Base-by-base conservation (phyloP, 1,140 invertebrate genomes). In the Notospermus geniculatus region DNA sequence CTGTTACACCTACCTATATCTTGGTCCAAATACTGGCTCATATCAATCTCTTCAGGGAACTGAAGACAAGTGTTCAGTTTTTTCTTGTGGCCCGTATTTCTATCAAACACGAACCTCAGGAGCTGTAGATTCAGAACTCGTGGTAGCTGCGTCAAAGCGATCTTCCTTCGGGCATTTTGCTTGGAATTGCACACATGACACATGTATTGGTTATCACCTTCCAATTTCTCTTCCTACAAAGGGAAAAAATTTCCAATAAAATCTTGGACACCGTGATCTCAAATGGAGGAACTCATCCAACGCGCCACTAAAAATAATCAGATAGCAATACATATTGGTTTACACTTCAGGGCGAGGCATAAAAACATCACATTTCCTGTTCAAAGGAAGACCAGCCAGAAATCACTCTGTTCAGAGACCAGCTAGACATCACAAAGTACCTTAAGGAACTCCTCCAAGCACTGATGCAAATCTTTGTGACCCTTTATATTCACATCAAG, bases 121-220 rank as follows among this genome's bases (percentile, higher is more conserved):
- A 90, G 76, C 64, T 89, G 88, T 54, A 90, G 81, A 74, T 89
- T 88, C 7, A 90, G 77, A n/a, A 88, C 85, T n/a, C 86, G 86
- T n/a, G 88, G 88, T 7, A 89, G 79, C 5, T 76, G 76, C 27
- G 83, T 76, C 28, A 90, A 72, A 62, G 84, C 79, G 63, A 88
- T 88, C 58, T 83, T 83, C 41, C 88, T 73, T 1, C 78, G 84
- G 0, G 88, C 88, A 77, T 89, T 85, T 70, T 87, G 84, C 72
- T 88, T 88, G 27, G 78, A 78, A 52, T 84, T 77, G 74, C 88
- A 90, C 22, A 80, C 75, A 30, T 78, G 76, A 71, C 88, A 89
- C 73, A 83, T 84, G 72, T 89, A 89, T 69, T 87, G 84, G 76
- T 89, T 86, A 43, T 84, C 81, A n/a, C 87, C 87, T 52, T 86